A percentile compares a stretch with the other conserved stretches of the same genome.
Conservation (phyloP, 2,113 vertebrate genomes). For the Microcebus lehilahytsara region DNA sequence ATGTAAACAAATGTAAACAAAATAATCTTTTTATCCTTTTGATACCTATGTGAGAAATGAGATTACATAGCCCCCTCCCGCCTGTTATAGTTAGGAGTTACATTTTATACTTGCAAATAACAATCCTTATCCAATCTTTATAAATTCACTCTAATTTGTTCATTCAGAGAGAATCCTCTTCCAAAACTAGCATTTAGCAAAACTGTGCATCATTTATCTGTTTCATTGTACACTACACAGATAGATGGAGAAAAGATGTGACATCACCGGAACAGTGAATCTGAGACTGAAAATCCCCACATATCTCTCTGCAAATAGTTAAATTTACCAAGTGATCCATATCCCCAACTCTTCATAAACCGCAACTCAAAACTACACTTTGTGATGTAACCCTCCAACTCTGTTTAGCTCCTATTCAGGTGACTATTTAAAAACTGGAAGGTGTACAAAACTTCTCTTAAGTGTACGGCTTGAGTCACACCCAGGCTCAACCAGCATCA, state of each 20-base stretch:
- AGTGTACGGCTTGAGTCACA: not conserved
- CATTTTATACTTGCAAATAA: slow-evolving; percentile 55
- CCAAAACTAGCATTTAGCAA: not conserved
- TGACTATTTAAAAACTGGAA: not conserved
- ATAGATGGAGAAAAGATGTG: not conserved
- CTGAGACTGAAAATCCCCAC: not conserved
- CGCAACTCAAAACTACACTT: not conserved
- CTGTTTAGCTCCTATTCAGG: not conserved
- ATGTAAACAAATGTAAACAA: not conserved
- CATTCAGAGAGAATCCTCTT: not conserved
- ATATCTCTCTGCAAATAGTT: slow-evolving; percentile 35
- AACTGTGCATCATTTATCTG: not conserved
- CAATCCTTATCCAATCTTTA: not conserved
- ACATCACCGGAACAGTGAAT: not conserved
- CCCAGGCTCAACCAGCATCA: not conserved
- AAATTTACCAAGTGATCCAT: not conserved
- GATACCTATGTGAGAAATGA: not conserved
- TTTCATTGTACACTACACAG: not conserved
- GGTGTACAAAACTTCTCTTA: not conserved
- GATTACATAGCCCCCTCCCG: not conserved
- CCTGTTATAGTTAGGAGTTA: not conserved
- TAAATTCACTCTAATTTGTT: slow-evolving; percentile 14
- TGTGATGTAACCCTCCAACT: not conserved
- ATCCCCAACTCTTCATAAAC: not conserved
- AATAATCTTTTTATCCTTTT: slow-evolving; percentile 22